Base-by-base conservation (phyloP, 2,888 invertebrate genomes). In the Acanthosepion esculentum region DNA sequence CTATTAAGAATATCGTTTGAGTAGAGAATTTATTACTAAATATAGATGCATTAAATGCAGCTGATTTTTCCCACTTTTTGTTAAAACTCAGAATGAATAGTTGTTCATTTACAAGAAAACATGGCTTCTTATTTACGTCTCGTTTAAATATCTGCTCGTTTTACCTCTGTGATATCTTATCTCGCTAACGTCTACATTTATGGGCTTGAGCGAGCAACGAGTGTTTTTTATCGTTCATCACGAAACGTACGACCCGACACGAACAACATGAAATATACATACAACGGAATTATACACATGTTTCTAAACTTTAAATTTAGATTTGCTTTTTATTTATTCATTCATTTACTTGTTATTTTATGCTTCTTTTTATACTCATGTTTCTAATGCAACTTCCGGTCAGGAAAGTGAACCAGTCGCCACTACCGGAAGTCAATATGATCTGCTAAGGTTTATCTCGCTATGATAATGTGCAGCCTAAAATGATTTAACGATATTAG, bases 381-480 rank as follows among this genome's bases (percentile, higher is more conserved):
- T 78, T 78, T 78, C 78, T 78, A 78, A n/a, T 78, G 18, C 78
- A 78, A 78, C 78, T 78, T 78, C 78, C 78, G 78, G 78, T 78
- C 78, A n/a, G n/a, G n/a, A n/a, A n/a, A 78, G n/a, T 78, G 78
- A 78, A 78, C n/a, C n/a, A n/a, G n/a, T 10, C n/a, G 78, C 78
- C n/a, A 78, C 78, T 12, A 78, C 78, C 78, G 78, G 78, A 78
- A 78, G 78, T 78, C 78, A 78, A 78, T 78, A 78, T 78, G n/a
- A 78, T 78, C 78, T 78, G n/a, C 78, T 78, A 33, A 15, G n/a
- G 78, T 78, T 78, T 78, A 78, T 78, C 78, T 78, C 18, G 78
- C 12, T 78, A 78, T 78, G 78, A n/a, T 78, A n/a, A n/a, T 33
- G 78, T 33, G 78, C n/a, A 33, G 78, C 78, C n/a, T 33, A 78